Base-by-base conservation (phyloP, 2,888 invertebrate genomes). In the Athalia cordata region DNA sequence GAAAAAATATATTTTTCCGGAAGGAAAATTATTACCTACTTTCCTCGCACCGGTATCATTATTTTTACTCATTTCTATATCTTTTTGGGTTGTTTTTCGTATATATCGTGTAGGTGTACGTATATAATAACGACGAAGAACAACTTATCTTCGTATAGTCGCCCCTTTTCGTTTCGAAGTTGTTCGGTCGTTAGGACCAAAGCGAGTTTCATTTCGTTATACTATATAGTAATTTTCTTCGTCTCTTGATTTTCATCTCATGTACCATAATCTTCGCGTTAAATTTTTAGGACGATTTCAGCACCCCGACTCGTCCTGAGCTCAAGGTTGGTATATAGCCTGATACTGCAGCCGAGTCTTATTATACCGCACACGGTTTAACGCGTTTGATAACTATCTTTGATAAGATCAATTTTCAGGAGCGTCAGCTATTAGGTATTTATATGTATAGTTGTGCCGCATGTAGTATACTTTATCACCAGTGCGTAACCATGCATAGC, bases 331-430 rank as follows among this genome's bases (percentile, higher is more conserved):
- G 29, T 29, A 2, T 29, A 29, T 29, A 29, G 29, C 29, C 29
- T 43, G 29, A 11, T 15, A 43, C 55, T 47, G 29, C 43, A 11
- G 5, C 68, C n/a, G 52, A 29, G 5, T 29, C 29, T 9, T 43
- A 9, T 57, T 29, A 29, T 59, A 61, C 29, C 72, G 45, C 72
- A 45, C 72, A 47, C 59, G 59, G 52, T n/a, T 72, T 72, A 57
- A 72, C 72, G 59, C 72, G 45, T 59, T 57, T 29, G 29, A 72
- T 72, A 59, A 72, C 72, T 59, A 11, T 62, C 29, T 15, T 75
- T 11, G 75, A 75, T 75, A 75, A 75, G 75, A 64, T 62, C 75
- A 75, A 62, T 74, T 62, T n/a, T 74, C 50, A 62, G 62, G n/a
- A 64, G 49, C 75, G 64, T 62, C 75, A 75, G 61, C 45, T 75